Conservation (phyloP, 2,797 vertebrate genomes). For the Ctenochaetus hawaiiensis region DNA sequence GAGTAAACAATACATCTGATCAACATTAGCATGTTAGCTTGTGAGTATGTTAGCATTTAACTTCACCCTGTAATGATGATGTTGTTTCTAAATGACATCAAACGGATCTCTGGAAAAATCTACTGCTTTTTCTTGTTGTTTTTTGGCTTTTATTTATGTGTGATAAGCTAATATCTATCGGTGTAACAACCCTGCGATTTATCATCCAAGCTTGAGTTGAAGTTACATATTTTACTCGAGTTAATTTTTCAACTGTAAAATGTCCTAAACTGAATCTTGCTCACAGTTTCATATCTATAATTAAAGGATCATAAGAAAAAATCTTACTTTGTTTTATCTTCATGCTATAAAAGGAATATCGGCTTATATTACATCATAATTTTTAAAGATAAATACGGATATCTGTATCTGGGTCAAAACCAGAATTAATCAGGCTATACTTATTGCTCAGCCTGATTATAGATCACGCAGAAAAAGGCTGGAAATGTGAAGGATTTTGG, state of each 20-base stretch:
- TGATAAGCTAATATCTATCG: background rate
- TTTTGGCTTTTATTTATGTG: no score
- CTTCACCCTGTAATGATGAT: background rate
- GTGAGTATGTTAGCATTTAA: background rate
- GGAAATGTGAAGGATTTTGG: constrained; percentile 9
- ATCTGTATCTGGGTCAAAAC: constrained; percentile 12
- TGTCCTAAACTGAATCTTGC: no score
- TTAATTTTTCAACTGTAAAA: background rate
- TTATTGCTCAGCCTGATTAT: background rate
- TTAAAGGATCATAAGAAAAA: background rate
- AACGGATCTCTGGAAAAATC: background rate
- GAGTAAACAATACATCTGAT: background rate
- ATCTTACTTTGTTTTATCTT: background rate
- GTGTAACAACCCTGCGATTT: background rate
- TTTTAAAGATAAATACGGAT: background rate
- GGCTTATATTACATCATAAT: background rate
- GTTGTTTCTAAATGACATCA: no score
- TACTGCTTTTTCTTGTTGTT: background rate
- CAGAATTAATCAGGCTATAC: constrained; percentile 8
- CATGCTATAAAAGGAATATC: background rate
- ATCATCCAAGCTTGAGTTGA: background rate
- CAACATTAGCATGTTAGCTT: background rate
- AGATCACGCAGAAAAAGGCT: constrained; percentile 1
- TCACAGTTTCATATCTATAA: background rate
- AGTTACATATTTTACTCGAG: background rate